phyloP scores from a whole-genome alignment of 2,888 invertebrate genomes.

The Eristalis pertinax region DNA sequence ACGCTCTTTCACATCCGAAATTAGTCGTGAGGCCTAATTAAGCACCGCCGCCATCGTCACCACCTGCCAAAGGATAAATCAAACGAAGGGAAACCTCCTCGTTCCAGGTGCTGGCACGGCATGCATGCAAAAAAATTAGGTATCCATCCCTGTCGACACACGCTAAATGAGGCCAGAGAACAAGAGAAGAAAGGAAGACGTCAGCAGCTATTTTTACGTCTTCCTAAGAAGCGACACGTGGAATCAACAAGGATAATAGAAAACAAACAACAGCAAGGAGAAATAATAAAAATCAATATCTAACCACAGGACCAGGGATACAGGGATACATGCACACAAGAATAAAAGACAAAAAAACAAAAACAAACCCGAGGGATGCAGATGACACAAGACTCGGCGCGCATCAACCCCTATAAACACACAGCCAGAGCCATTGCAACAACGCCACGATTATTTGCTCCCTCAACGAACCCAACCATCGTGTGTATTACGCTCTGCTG shows the following conservation, averaged over 20 bases:
- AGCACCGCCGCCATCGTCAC: conserved; percentile 5
- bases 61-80: conserved; percentile 63
- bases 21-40: conserved; percentile 30
- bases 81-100: conserved; percentile 3
- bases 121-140: conserved; percentile 40
- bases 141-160: background rate
- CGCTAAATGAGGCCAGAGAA: conserved; percentile 7
- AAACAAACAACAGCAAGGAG: conserved; percentile 54
- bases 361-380: conserved; percentile 25
- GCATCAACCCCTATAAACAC: conserved; percentile 63
- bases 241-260: conserved; percentile 67
- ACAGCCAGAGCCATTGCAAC: background rate
- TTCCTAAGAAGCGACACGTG: conserved; percentile 72
- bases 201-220: conserved; percentile 68
- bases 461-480: conserved; percentile 33
- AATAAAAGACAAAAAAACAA: conserved; percentile 5
- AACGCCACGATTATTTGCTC: conserved; percentile 28
- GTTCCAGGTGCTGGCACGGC: conserved; percentile 31
- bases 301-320: conserved; percentile 61
- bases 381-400: conserved; percentile 11
- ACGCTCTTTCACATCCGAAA: conserved; percentile 11
- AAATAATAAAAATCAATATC: conserved; percentile 52
- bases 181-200: conserved; percentile 45
- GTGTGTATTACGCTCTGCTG: conserved; percentile 65
- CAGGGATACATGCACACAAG: background rate